Percentiles rank a stretch among this genome's conserved stretches.
Evolutionary conservation across 1,140 invertebrate genomes (phyloP).

Genomic region (Ladona fulva): DNA sequence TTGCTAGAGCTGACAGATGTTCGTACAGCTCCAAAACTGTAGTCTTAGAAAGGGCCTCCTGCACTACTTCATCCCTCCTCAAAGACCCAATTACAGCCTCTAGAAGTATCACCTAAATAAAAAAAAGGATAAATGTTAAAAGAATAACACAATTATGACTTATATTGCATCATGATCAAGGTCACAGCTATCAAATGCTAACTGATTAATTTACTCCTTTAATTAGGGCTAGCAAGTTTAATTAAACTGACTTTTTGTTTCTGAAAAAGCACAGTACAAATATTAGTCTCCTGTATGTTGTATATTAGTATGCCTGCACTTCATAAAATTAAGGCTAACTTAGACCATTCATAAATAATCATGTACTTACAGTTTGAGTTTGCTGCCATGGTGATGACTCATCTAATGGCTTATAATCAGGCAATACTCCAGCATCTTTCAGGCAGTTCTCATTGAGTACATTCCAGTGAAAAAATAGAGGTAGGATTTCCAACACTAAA

Average conservation of each 20-base stretch:
- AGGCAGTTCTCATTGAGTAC: neutral
- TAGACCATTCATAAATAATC: no score
- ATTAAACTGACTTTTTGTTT: no score
- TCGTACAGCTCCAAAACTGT: constrained; percentile 11
- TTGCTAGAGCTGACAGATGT: constrained; percentile 13
- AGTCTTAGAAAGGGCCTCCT: neutral
- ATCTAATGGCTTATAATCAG: constrained; percentile 10
- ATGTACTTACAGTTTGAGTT: constrained; percentile 12
- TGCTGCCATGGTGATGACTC: neutral
- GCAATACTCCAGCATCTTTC: neutral
- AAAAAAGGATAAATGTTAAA: neutral
- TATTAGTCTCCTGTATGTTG: no score
- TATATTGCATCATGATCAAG: no score
- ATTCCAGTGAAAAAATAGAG: neutral
- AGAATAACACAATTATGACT: no score
- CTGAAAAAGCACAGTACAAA: no score
- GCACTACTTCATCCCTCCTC: neutral
- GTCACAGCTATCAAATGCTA: no score
- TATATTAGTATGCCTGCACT: no score
- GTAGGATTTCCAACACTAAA: neutral
- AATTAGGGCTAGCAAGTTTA: no score
- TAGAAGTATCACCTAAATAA: constrained; percentile 21
- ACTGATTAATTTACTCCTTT: no score
- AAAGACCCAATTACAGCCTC: constrained; percentile 22
- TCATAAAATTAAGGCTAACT: no score